These are phyloP conservation scores for Nixonia krombeini DNA, from an alignment of 1,140 invertebrate genomes.

Conservation along the genomic window DNA sequence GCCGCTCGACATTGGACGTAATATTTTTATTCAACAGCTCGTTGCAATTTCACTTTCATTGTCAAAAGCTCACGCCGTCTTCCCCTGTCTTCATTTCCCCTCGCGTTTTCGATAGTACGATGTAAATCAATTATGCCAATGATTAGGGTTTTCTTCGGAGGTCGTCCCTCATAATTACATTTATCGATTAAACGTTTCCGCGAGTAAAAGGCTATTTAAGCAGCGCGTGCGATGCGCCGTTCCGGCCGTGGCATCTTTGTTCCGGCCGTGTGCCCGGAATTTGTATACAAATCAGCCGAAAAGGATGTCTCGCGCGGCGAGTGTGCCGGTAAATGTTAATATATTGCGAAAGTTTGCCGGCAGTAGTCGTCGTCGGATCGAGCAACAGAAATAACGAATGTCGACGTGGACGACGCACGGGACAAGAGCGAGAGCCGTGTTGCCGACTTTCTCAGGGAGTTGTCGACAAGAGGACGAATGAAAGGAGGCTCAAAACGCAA, in stretches of 20 bases:
- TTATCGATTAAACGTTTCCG: too few relatives aligned
- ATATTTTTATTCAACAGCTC: too few relatives aligned
- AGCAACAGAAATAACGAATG: conserved; percentile 29
- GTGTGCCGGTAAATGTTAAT: conserved; percentile 43
- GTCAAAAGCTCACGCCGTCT: too few relatives aligned
- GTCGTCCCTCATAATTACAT: conserved; percentile 47
- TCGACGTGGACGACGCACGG: conserved; percentile 41
- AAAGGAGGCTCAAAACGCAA: conserved; percentile 50
- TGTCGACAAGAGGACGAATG: conserved; percentile 47
- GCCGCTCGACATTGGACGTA: too few relatives aligned
- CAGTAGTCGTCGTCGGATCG: conserved; percentile 30
- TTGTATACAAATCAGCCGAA: conserved; percentile 35
- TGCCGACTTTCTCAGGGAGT: conserved; percentile 22
- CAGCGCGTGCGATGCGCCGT: too few relatives aligned
- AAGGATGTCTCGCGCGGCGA: conserved; percentile 29
- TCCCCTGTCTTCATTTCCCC: too few relatives aligned
- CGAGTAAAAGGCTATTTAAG: conserved; percentile 16
- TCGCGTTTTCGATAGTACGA: too few relatives aligned
- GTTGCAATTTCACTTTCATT: too few relatives aligned
- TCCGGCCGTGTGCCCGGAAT: conserved; percentile 32
- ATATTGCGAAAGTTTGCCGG: conserved; percentile 45
- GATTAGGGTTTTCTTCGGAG: too few relatives aligned
- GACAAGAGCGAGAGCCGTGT: conserved; percentile 20
- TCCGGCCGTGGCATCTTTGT: conserved; percentile 15
- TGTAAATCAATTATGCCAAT: too few relatives aligned